A percentile compares a stretch with the other conserved stretches of the same genome.
phyloP scores from a whole-genome alignment of 2,888 invertebrate genomes.

The Amphipoea lucens region DNA sequence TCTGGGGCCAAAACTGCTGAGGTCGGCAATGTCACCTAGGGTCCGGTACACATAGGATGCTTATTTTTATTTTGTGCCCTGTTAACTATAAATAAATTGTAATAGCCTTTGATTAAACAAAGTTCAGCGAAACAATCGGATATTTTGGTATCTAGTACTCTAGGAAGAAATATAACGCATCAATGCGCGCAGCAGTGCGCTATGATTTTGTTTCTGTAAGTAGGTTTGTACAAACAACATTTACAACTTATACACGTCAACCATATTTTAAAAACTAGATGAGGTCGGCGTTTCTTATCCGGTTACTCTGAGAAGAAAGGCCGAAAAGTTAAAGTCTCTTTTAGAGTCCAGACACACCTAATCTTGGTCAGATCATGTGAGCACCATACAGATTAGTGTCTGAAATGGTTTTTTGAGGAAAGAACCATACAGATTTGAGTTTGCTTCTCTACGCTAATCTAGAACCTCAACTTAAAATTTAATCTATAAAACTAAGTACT shows the following conservation, averaged over 20 bases:
- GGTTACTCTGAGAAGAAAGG: neutral
- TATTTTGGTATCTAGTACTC: neutral
- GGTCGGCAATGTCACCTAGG: constrained; percentile 21
- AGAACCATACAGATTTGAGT: neutral
- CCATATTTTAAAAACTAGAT: constrained; percentile 1
- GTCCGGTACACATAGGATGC: neutral
- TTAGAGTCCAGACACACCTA: neutral
- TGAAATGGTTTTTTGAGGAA: neutral
- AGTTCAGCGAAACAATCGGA: neutral
- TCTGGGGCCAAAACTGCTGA: constrained; percentile 7
- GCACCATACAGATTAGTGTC: neutral
- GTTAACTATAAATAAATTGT: neutral
- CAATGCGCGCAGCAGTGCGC: neutral
- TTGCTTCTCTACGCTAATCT: neutral
- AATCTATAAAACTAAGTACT: neutral
- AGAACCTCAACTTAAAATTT: constrained; percentile 1
- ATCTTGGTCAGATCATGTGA: neutral
- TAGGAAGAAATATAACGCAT: neutral
- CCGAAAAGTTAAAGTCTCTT: neutral
- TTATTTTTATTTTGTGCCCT: neutral
- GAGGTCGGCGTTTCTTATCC: neutral
- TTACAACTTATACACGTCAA: neutral
- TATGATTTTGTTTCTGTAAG: neutral
- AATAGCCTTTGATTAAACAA: no score
- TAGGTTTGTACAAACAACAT: neutral